A percentile compares a stretch with the other conserved stretches of the same genome.
Evolutionary conservation across 2,888 invertebrate genomes (phyloP).

Genomic region (Catocala fraxini): DNA sequence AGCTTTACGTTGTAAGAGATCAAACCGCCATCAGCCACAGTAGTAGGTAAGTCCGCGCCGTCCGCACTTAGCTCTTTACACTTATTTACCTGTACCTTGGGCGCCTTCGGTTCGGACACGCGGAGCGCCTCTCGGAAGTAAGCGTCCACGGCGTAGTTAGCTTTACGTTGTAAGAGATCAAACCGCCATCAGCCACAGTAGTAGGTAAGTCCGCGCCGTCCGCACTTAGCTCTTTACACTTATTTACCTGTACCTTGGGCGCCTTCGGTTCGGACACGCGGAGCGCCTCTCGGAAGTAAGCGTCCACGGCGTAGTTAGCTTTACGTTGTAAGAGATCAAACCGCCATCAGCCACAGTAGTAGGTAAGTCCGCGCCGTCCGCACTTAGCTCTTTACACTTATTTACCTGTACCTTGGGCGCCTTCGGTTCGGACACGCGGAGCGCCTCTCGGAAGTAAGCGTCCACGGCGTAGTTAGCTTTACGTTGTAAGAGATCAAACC

Average conservation of each 20-base stretch:
- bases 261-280: constrained; percentile 99
- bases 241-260: constrained; percentile 92
- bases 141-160: constrained; percentile 99
- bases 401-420: too few species aligned
- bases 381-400: too few species aligned
- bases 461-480: too few species aligned
- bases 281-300: constrained; percentile 98
- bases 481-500: too few species aligned
- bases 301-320: constrained; percentile 99
- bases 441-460: too few species aligned
- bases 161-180: constrained; percentile 81
- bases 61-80: constrained; percentile 72
- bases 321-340: constrained; percentile 88
- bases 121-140: constrained; percentile 98
- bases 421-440: too few species aligned
- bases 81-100: constrained; percentile 91
- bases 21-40: constrained; percentile 2
- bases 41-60: constrained; percentile 38
- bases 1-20: constrained; percentile 91
- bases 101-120: constrained; percentile 98
- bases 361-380: constrained; percentile 38
- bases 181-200: constrained; percentile 9
- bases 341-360: too few species aligned
- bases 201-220: constrained; percentile 41
- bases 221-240: constrained; percentile 74